phyloP scores from a whole-genome alignment of 2,113 vertebrate genomes.

The Gambusia affinis region DNA sequence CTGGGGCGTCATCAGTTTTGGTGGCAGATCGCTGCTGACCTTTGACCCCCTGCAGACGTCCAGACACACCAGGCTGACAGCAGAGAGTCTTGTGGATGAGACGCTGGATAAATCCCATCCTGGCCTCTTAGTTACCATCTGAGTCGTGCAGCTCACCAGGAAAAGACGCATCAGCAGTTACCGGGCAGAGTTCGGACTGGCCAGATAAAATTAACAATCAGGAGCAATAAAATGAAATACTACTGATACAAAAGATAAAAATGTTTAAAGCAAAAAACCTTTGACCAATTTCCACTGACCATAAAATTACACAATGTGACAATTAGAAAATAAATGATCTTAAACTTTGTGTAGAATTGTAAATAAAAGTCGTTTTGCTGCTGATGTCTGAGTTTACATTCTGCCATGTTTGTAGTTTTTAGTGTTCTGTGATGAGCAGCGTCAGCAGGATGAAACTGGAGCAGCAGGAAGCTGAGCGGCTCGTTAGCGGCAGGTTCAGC shows the following conservation, averaged over 20 bases:
- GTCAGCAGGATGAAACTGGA: neutral
- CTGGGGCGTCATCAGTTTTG: conserved; percentile 54
- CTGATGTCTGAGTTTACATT: neutral
- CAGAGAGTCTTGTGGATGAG: conserved; percentile 28
- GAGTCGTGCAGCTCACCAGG: neutral
- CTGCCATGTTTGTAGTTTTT: neutral
- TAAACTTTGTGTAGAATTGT: too few relatives aligned
- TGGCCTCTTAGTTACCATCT: too few relatives aligned
- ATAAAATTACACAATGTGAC: too few relatives aligned
- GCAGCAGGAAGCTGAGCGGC: neutral
- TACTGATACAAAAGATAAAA: neutral
- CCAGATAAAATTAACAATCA: neutral
- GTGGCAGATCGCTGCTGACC: conserved; percentile 46
- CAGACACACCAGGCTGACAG: conserved; percentile 43
- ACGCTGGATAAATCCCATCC: neutral
- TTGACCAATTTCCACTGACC: too few relatives aligned
- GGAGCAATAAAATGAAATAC: neutral
- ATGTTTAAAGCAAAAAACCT: too few relatives aligned
- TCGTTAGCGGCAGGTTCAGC: neutral
- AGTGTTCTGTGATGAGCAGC: neutral
- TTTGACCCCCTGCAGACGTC: conserved; percentile 33
- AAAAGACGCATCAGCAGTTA: neutral
- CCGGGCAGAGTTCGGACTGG: neutral
- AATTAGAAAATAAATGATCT: too few relatives aligned
- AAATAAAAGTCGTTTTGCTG: neutral